Base-by-base conservation (phyloP, 2,888 invertebrate species). In the Melinopterus prodromus region DNA sequence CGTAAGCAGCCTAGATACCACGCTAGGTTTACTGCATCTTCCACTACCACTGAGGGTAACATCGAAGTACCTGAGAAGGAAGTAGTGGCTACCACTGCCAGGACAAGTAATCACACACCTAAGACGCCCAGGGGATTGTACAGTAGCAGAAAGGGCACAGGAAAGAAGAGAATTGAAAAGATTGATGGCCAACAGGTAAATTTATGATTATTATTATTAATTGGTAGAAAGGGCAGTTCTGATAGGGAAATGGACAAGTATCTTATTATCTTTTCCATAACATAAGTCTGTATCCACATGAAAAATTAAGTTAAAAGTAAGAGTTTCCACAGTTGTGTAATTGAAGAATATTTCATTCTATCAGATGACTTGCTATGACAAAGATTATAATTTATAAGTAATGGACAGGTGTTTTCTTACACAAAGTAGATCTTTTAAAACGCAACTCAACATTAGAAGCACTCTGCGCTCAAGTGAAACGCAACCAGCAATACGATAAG, bases 1-100 rank as follows among this genome's bases (percentile, higher is more conserved):
- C 53, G 16, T 38, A 85, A 84, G 83, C 83, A 84, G 77, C 85
- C 86, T 82, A 85, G 86, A 85, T 87, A 87, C 85, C 86, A 88
- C 77, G 87, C 87, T 0, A 85, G 86, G 82, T 86, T 86, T 79
- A 86, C 83, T 74, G 80, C 84, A 0, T 80, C 79, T 38, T 81
- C 36, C 36, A 76, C 77, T 37, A 69, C 70, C 6, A 69, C 79
- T 4, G 77, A 76, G 36, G 70, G 36, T 4, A 76, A 15, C 37
- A 75, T 38, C 69, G 69, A 38, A 36, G 72, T 70, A 38, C 26
- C 14, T 15, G 78, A 80, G 15, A 70, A 81, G 79, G 80, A 81
- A 79, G 71, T 71, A n/a, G 69, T 76, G 12, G 69, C 69, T 70
- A 37, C 78, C 14, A 78, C 80, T 15, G 77, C 76, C 6, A 78